These are phyloP conservation scores for Drosophila infuscata DNA, from an alignment of 2,888 invertebrate species.

Conservation along the genomic window DNA sequence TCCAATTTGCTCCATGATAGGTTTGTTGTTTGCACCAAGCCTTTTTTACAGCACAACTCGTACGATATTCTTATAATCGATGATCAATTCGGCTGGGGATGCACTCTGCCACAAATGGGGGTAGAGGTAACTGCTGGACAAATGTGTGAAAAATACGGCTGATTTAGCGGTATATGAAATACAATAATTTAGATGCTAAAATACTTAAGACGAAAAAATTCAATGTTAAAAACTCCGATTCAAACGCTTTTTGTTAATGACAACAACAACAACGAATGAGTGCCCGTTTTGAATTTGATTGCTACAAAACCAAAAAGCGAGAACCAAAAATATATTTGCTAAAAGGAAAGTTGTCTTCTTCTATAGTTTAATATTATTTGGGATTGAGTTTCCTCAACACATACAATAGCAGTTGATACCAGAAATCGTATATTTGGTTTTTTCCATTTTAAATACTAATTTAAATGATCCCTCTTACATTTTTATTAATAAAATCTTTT, in stretches of 20 bases:
- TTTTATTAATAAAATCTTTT: too few species aligned
- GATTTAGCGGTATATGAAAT: background rate
- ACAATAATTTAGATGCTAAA: constrained; percentile 8
- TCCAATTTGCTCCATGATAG: constrained; percentile 5
- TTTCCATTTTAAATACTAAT: too few species aligned
- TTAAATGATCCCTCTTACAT: too few species aligned
- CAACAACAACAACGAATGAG: background rate
- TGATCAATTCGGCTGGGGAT: background rate
- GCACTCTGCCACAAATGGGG: constrained; percentile 1
- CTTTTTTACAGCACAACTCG: background rate
- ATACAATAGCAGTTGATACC: too few species aligned
- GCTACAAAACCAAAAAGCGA: constrained; percentile 22
- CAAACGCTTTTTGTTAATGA: constrained; percentile 15
- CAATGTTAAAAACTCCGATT: background rate
- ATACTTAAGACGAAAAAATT: constrained; percentile 3
- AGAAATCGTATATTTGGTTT: too few species aligned
- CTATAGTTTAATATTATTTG: too few species aligned
- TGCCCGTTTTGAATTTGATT: constrained; percentile 28
- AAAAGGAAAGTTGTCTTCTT: too few species aligned
- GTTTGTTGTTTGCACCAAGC: constrained; percentile 5
- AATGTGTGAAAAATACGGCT: constrained; percentile 18
- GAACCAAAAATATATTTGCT: background rate
- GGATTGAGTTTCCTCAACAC: too few species aligned
- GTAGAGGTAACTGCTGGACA: constrained; percentile 28
- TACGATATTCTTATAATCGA: background rate